Conservation (phyloP, 2,888 invertebrate genomes). For the Drosophila neotestacea region DNA sequence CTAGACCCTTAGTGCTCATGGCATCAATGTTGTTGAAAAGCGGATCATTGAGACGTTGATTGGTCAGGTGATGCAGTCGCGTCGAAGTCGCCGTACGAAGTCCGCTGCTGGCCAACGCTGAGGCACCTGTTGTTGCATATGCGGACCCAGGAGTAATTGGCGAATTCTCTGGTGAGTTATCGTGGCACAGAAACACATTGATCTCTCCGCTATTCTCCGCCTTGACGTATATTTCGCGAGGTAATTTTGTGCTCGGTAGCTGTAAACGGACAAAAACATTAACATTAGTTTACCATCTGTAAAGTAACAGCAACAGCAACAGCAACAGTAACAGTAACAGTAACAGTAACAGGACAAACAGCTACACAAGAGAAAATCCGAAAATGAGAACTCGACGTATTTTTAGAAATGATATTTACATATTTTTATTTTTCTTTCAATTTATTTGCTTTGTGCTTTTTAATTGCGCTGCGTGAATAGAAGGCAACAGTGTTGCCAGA, state of each 20-base stretch:
- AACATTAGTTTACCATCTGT: slow-evolving; percentile 3
- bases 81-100: slow-evolving; percentile 73
- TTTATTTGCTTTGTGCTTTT: slow-evolving; percentile 19
- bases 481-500: slow-evolving; percentile 32
- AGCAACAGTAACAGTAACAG: slow-evolving; percentile 6
- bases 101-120: slow-evolving; percentile 29
- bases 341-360: neutral
- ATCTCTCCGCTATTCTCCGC: slow-evolving; percentile 95
- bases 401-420: slow-evolving; percentile 73
- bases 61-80: slow-evolving; percentile 67
- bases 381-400: slow-evolving; percentile 40
- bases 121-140: slow-evolving; percentile 33
- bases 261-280: slow-evolving; percentile 75
- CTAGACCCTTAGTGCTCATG: slow-evolving; percentile 86
- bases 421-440: slow-evolving; percentile 11
- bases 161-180: slow-evolving; percentile 87
- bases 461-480: slow-evolving; percentile 16
- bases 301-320: slow-evolving; percentile 19
- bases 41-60: slow-evolving; percentile 86
- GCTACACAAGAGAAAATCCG: neutral
- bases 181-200: slow-evolving; percentile 97
- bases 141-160: slow-evolving; percentile 80
- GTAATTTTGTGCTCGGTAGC: slow-evolving; percentile 89
- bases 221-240: slow-evolving; percentile 94
- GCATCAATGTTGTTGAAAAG: slow-evolving; percentile 88